Evolutionary conservation across 64 coral and sea anemone genomes (phyloP), one percentile per base, ranked within the genome.

Genomic region (Actinia tenebrosa): DNA sequence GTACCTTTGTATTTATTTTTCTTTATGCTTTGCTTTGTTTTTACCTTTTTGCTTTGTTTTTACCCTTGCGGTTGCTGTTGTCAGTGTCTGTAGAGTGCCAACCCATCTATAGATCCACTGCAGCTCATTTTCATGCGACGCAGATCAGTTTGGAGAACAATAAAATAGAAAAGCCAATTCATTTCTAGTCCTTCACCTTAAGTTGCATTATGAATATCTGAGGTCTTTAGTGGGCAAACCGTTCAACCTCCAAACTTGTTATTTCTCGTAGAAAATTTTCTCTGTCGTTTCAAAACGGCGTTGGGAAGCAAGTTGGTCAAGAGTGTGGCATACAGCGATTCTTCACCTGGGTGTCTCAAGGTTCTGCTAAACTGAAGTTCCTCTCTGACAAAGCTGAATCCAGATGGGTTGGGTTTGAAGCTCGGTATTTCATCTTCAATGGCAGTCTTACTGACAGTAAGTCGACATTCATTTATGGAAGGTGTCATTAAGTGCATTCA

Each of bases 341-440:
- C 26, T 42, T 75, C 11, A 75, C 69, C n/a, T 75, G 23, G 69
- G 5, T 75, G 69, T 75, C 69, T 3, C 9, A 13, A 75, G 26
- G 10, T 3, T 30, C 26, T 75, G 69, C 69, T 2, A 75, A 75
- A 42, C 69, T 75, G 7, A 75, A 75, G 69, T 75, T 75, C 69
- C 6, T 30, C 25, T 30, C 69, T 26, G 11, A 42, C 26, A 26
- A 42, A 75, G 69, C 69, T 42, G 26, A 27, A 13, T 42, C 69
- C 7, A 75, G 69, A 37, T 75, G 69, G 69, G 1, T 75, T 30
- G 69, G 69, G 25, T 75, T 75, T 75, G 10, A 75, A 75, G 69
- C 69, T 75, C 69, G 69, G 26, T 75, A 75, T 75, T 75, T 75
- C 4, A 75, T 75, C 69, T 75, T 75, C 69, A 75, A 15, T 30